Base-by-base conservation (phyloP, 2,888 invertebrate species). In the Encarsia formosa region DNA sequence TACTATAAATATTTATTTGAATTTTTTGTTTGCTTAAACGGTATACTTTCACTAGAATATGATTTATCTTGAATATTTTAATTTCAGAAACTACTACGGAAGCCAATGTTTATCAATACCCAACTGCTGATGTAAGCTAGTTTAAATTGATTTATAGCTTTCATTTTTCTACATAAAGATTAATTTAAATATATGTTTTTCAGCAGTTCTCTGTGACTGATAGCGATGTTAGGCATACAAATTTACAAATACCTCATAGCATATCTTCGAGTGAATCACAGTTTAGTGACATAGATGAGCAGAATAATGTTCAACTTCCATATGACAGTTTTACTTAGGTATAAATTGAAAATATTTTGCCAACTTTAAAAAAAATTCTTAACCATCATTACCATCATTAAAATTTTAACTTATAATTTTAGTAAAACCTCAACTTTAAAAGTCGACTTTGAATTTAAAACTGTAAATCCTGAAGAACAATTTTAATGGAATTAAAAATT, bases 211-310 rank as follows among this genome's bases (percentile, higher is more conserved):
- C 31, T 58, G 61, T 55, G 15, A 60, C 69, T 34, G 64, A 60
- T 55, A 63, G 67, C 18, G 61, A 65, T 44, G 46, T 71, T 40
- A 62, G 61, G 41, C 65, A 61, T 39, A 64, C 65, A 11, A 70
- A 71, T 54, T 55, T 63, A 18, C 63, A 69, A 42, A 58, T 73
- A 16, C 64, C 61, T 29, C 64, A 70, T 23, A 65, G 64, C 15
- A 68, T 73, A 46, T 65, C 64, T 3, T 56, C 65, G 16, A 67
- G 66, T 47, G 65, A 67, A 45, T 65, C 68, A 20, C 68, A 69
- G 39, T 65, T 73, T 19, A 66, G 62, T 26, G 65, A 69, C 29
- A 50, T 71, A 40, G 62, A 68, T 22, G 63, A 65, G 38, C 59
- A 68, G n/a, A n/a, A n/a, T 9, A 63, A 59, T 20, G 52, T 69